These are phyloP conservation scores for Clarias macrocephalus DNA, from an alignment of 2,113 vertebrate genomes.

Conservation along the genomic window DNA sequence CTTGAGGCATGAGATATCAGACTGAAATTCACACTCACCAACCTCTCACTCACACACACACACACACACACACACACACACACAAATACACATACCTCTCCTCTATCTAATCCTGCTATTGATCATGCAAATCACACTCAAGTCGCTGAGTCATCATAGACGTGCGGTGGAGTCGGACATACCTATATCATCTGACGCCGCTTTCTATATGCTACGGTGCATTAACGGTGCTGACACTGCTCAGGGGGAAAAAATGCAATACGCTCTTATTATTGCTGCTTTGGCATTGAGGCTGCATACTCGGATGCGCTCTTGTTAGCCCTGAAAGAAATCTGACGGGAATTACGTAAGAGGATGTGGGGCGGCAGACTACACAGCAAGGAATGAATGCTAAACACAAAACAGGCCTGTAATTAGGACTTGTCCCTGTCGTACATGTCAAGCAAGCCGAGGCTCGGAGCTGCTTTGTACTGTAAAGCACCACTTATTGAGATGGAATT, in stretches of 20 bases:
- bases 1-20: constrained; percentile 4
- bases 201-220: neutral
- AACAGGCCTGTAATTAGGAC: constrained; percentile 45
- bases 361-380: constrained; percentile 20
- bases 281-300: constrained; percentile 10
- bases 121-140: constrained; percentile 29
- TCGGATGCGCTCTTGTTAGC: constrained; percentile 28
- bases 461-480: constrained; percentile 24
- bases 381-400: constrained; percentile 29
- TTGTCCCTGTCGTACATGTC: constrained; percentile 18
- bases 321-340: constrained; percentile 37
- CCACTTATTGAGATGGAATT: constrained; percentile 11
- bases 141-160: constrained; percentile 30
- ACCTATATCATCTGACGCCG: neutral
- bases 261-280: neutral
- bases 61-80: constrained; percentile 41
- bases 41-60: constrained; percentile 32
- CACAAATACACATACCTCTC: constrained; percentile 35
- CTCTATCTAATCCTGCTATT: constrained; percentile 34
- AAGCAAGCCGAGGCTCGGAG: constrained; percentile 1
- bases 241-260: neutral
- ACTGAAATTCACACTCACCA: constrained; percentile 36
- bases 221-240: neutral
- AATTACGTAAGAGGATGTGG: constrained; percentile 24
- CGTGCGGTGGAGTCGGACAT: neutral